These are phyloP conservation scores for Graptemys geographica DNA, from an alignment of 2,797 vertebrate genomes.

Conservation along the genomic window DNA sequence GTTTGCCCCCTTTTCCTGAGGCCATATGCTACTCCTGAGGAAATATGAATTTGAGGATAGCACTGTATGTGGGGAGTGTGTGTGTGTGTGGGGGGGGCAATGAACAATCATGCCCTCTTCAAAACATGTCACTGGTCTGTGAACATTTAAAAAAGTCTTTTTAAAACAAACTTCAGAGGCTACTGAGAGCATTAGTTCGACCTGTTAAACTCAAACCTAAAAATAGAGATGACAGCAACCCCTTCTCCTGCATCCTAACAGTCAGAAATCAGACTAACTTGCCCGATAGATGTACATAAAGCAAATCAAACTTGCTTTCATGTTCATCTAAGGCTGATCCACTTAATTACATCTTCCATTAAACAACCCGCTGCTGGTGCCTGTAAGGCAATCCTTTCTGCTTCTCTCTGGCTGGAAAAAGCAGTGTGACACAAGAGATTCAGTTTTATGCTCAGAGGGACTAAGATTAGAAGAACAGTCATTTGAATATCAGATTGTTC, in stretches of 20 bases:
- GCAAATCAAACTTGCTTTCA: slow-evolving; percentile 19
- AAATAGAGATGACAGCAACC: not conserved
- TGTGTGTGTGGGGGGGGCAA: not conserved
- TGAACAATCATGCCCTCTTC: not conserved
- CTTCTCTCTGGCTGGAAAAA: not conserved
- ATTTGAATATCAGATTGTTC: not conserved
- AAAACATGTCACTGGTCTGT: not conserved
- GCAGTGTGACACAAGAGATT: not conserved
- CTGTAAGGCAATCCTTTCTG: not conserved
- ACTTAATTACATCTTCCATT: slow-evolving; percentile 47
- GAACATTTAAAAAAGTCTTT: not conserved
- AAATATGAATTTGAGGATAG: not conserved
- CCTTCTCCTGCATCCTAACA: not conserved
- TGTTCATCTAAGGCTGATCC: slow-evolving; percentile 29
- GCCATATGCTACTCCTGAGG: not conserved
- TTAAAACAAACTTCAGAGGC: not conserved
- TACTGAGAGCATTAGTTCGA: not conserved
- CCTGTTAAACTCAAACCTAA: not conserved
- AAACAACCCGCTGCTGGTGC: not conserved
- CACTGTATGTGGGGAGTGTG: not conserved
- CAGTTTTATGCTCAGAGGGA: slow-evolving; percentile 8
- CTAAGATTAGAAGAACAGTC: not conserved
- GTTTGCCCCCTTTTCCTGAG: not conserved
- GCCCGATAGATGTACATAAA: not conserved
- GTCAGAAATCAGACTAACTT: slow-evolving; percentile 5